Evolutionary conservation across 2,888 invertebrate genomes (phyloP).

Genomic region (Caenorhabditis sp.): DNA sequence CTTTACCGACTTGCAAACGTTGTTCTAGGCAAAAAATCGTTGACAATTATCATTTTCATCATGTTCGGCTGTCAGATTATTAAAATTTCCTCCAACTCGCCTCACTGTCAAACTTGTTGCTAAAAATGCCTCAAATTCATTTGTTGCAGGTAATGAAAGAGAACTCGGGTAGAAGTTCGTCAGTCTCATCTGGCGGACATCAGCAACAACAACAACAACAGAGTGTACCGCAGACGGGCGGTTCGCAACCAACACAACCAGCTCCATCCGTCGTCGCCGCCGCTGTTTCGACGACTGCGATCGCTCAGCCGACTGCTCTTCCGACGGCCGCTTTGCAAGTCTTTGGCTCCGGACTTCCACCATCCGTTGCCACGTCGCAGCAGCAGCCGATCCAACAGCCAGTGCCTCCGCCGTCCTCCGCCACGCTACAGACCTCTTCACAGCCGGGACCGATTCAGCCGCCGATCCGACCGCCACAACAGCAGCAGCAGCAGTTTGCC

Average conservation of each 20-base stretch:
- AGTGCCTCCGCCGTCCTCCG: background rate
- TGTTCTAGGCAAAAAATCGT: too few species aligned
- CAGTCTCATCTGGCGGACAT: slow-evolving; percentile 63
- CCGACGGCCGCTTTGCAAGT: too few species aligned
- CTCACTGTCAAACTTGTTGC: too few species aligned
- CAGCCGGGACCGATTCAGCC: slow-evolving; percentile 39
- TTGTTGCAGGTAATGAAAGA: slow-evolving; percentile 66
- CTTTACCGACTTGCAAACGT: too few species aligned
- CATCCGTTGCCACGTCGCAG: slow-evolving; percentile 23
- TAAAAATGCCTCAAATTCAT: too few species aligned
- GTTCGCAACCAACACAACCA: slow-evolving; percentile 18
- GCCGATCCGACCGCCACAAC: slow-evolving; percentile 5
- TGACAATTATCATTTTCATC: too few species aligned
- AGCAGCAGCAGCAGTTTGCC: background rate
- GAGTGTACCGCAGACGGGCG: slow-evolving; percentile 17
- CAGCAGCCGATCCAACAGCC: slow-evolving; percentile 1
- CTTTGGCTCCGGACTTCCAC: slow-evolving; percentile 46
- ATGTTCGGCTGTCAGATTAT: too few species aligned
- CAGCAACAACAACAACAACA: too few species aligned
- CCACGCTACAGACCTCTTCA: too few species aligned
- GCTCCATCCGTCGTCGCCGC: slow-evolving; percentile 25
- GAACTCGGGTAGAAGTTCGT: slow-evolving; percentile 65
- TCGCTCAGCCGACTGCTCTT: background rate
- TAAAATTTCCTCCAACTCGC: too few species aligned
- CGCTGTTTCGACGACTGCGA: background rate